Base-by-base conservation (phyloP, 2,113 vertebrate species). In the Xenotilapia caudafasciata region DNA sequence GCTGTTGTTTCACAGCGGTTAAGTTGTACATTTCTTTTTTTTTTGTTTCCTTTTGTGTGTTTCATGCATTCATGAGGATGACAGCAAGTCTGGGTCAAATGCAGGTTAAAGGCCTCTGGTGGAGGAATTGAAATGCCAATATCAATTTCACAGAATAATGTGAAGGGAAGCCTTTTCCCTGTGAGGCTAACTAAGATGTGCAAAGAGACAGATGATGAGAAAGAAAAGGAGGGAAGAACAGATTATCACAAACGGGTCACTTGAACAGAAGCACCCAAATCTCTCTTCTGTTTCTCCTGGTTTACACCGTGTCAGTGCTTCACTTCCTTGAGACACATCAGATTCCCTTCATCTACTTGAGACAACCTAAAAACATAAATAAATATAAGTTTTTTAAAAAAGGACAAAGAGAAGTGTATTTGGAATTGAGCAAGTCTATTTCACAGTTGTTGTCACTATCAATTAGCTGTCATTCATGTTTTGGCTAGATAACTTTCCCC, bases 61-160 rank as follows among this genome's bases (percentile, higher is more conserved):
- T 51, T 51, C 10, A 77, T 12, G 17, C 45, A 33, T 10, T 12
- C 17, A 51, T 77, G 7, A 51, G 40, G 68, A 73, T 47, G 40
- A 73, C 21, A 11, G 73, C 17, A 51, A 33, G 26, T 33, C 17
- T 33, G 45, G 45, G 45, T 77, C 45, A 77, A 77, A 51, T 5
- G 10, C 8, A 55, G 84, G 87, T 83, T 85, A 90, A 87, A 79
- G 56, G 60, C 82, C 86, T 14, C 47, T 19, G 49, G 81, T 81
- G 53, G 28, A 47, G 77, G 79, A 82, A 90, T 90, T 90, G 86
- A 91, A 91, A 86, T 89, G 90, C 87, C 90, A 13, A 84, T 92
- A 84, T 90, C 70, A 75, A 81, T 92, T 90, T 83, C 79, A 79
- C 13, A 19, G 82, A 79, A 45, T 58, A 75, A 68, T 68, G 79